phyloP scores from a whole-genome alignment of 2,888 invertebrate species.

The Caenorhabditis japonica region DNA sequence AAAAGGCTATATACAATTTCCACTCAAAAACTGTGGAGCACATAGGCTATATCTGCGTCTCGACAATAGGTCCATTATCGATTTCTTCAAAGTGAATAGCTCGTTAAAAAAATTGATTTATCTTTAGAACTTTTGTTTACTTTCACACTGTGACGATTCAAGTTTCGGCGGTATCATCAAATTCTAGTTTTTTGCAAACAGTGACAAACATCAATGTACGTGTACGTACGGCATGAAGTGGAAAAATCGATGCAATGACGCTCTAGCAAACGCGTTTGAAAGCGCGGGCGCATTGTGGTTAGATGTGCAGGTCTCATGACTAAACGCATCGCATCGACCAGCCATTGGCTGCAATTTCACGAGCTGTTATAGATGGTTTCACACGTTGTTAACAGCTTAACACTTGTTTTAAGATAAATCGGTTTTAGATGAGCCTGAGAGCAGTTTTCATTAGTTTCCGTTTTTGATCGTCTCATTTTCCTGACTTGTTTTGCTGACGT shows the following conservation, averaged over 20 bases:
- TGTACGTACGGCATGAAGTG: slow-evolving; percentile 2
- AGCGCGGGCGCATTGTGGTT: slow-evolving; percentile 42
- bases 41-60: too few species aligned
- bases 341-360: slow-evolving; percentile 21
- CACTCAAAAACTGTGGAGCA: too few species aligned
- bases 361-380: slow-evolving; percentile 53
- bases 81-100: too few species aligned
- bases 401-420: not conserved
- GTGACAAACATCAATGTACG: slow-evolving; percentile 36
- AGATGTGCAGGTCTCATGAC: slow-evolving; percentile 60
- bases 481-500: slow-evolving; percentile 10
- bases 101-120: too few species aligned
- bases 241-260: slow-evolving; percentile 15
- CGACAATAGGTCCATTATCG: too few species aligned
- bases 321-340: slow-evolving; percentile 22
- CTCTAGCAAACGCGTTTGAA: slow-evolving; percentile 45
- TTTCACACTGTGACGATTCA: too few species aligned
- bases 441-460: too few species aligned
- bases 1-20: too few species aligned
- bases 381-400: slow-evolving; percentile 7
- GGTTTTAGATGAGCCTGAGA: too few species aligned
- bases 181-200: slow-evolving; percentile 26
- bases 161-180: slow-evolving; percentile 37
- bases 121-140: slow-evolving; percentile 34
- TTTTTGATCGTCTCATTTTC: too few species aligned